Evolutionary conservation across 2,888 invertebrate genomes (phyloP).

Genomic region (Drosophila kuntzei): DNA sequence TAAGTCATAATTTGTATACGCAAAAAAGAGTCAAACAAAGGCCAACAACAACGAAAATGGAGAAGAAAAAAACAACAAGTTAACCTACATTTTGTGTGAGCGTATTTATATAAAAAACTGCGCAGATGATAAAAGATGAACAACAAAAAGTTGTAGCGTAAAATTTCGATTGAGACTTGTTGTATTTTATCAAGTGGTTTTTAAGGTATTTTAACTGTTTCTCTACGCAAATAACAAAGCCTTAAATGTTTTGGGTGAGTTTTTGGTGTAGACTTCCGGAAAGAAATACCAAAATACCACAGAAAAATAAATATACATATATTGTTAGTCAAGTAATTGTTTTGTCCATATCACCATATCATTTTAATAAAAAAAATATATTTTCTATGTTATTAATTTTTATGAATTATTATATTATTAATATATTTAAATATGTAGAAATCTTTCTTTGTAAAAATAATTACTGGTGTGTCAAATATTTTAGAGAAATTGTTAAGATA

Average conservation of each 20-base stretch:
- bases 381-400: background rate
- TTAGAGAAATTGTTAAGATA: too few species aligned
- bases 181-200: conserved; percentile 39
- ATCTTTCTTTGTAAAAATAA: background rate
- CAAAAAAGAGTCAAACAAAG: conserved; percentile 37
- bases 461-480: too few species aligned
- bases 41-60: conserved; percentile 29
- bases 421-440: too few species aligned
- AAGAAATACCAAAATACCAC: background rate
- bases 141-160: conserved; percentile 20
- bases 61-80: conserved; percentile 30
- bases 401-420: too few species aligned
- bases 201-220: conserved; percentile 18
- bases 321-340: background rate
- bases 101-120: conserved; percentile 44
- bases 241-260: background rate
- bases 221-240: conserved; percentile 5
- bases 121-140: conserved; percentile 42
- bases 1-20: conserved; percentile 74
- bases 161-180: conserved; percentile 38
- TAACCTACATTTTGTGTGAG: conserved; percentile 67
- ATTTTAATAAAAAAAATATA: background rate
- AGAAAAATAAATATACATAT: too few species aligned
- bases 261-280: conserved; percentile 30
- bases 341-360: background rate